A percentile compares a stretch with the other conserved stretches of the same genome.
These are phyloP conservation scores for Butastur rufipennis DNA, from an alignment of 2,113 vertebrate genomes.

Conservation along the genomic window DNA sequence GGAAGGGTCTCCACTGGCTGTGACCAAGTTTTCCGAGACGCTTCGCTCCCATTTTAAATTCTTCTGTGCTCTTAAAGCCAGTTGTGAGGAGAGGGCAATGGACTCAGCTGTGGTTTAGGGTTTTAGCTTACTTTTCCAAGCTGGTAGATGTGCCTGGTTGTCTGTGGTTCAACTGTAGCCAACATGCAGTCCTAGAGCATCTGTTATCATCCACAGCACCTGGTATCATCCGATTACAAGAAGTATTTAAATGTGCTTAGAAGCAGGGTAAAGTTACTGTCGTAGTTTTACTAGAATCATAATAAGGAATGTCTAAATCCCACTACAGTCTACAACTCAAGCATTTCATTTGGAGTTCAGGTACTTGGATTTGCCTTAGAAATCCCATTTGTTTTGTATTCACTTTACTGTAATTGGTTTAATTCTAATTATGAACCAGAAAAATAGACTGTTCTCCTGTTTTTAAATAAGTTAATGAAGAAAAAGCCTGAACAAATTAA, in stretches of 20 bases:
- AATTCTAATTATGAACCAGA: background rate
- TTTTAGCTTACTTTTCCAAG: background rate
- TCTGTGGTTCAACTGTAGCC: background rate
- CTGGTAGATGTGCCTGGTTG: background rate
- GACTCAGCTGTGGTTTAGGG: background rate
- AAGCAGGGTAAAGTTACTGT: background rate
- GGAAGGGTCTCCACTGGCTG: background rate
- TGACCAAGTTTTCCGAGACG: background rate
- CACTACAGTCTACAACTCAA: background rate
- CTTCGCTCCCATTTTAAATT: background rate
- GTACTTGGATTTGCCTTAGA: background rate
- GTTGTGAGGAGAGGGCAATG: background rate
- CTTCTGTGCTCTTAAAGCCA: background rate
- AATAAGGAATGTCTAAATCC: background rate
- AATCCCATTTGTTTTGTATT: background rate
- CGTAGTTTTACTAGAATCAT: background rate
- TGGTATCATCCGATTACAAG: background rate
- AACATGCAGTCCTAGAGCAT: background rate
- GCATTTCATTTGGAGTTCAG: background rate
- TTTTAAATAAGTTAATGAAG: background rate
- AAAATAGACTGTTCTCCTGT: background rate
- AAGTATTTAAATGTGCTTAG: background rate
- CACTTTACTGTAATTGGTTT: background rate
- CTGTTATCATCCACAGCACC: background rate
- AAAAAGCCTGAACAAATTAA: background rate